Evolutionary conservation across 2,888 invertebrate species (phyloP).

Genomic region (Pecten maximus): DNA sequence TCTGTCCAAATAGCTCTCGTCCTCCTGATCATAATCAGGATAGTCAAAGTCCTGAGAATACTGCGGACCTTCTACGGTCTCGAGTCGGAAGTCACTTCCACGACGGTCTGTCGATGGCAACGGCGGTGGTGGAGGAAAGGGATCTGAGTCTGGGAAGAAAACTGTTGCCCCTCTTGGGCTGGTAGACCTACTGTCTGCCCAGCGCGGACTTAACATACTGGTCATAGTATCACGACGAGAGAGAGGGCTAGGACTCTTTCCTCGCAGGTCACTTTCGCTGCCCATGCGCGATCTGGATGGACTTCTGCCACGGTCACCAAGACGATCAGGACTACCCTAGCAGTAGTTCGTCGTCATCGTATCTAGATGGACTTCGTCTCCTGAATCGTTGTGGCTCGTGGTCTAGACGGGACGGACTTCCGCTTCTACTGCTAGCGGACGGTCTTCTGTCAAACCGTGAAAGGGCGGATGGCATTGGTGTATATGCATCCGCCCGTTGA

Average conservation of each 20-base stretch:
- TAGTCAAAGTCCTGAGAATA: constrained; percentile 51
- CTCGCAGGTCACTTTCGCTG: constrained; percentile 72
- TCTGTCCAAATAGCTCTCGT: constrained; percentile 37
- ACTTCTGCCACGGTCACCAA: constrained; percentile 71
- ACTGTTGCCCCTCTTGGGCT: constrained; percentile 70
- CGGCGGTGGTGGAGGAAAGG: constrained; percentile 60
- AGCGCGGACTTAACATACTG: constrained; percentile 73
- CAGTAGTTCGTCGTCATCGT: constrained; percentile 72
- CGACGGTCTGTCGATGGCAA: constrained; percentile 55
- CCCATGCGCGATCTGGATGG: constrained; percentile 74
- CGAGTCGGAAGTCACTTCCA: constrained; percentile 52
- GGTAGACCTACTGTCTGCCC: constrained; percentile 70
- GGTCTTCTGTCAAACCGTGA: constrained; percentile 54
- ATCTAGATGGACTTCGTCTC: constrained; percentile 71
- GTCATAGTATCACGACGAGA: constrained; percentile 68
- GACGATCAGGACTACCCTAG: constrained; percentile 68
- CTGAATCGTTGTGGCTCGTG: constrained; percentile 52
- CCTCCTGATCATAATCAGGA: constrained; percentile 43
- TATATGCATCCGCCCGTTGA: constrained; percentile 2
- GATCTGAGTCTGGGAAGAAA: constrained; percentile 76
- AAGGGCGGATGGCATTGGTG: constrained; percentile 38
- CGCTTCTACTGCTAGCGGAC: constrained; percentile 61
- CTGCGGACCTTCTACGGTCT: constrained; percentile 52
- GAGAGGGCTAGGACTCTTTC: constrained; percentile 69
- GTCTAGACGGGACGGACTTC: constrained; percentile 65